A percentile compares a stretch with the other conserved stretches of the same genome.
phyloP scores from a whole-genome alignment of 2,888 invertebrate genomes.

The Torymus tubicola region DNA sequence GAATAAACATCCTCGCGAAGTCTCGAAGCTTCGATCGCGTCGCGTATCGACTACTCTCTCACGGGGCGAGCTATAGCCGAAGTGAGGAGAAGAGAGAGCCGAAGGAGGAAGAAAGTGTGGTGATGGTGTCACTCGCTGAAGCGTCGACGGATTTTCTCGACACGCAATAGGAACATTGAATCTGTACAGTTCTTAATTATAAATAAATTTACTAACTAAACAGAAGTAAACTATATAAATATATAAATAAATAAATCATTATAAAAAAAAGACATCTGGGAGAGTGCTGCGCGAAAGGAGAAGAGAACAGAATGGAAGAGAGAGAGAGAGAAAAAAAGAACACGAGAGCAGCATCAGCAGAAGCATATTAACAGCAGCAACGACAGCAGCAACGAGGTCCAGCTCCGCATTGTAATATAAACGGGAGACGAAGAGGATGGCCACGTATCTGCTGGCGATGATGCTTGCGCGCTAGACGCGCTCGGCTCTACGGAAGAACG shows the following conservation, averaged over 20 bases:
- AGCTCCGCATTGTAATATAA: slow-evolving; percentile 62
- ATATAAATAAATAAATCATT: slow-evolving; percentile 66
- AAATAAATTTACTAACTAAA: slow-evolving; percentile 75
- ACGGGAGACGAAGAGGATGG: slow-evolving; percentile 25
- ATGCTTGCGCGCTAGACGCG: too few relatives aligned
- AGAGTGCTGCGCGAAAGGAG: too few relatives aligned
- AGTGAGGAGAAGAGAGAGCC: slow-evolving; percentile 8
- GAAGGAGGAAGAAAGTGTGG: slow-evolving; percentile 35
- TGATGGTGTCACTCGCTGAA: slow-evolving; percentile 47
- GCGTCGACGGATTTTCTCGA: slow-evolving; percentile 72
- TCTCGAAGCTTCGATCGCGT: slow-evolving; percentile 38
- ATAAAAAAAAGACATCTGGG: slow-evolving; percentile 55
- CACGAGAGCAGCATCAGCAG: slow-evolving; percentile 29
- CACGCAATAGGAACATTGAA: slow-evolving; percentile 75
- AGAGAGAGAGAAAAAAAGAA: too few relatives aligned
- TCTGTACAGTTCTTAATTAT: slow-evolving; percentile 77
- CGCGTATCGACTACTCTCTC: slow-evolving; percentile 45
- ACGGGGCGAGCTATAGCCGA: slow-evolving; percentile 4
- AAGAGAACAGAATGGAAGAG: not conserved
- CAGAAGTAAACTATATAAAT: slow-evolving; percentile 69
- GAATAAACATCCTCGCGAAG: not conserved
- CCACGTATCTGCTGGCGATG: too few relatives aligned
- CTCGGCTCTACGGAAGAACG: slow-evolving; percentile 36
- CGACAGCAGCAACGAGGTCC: slow-evolving; percentile 12
- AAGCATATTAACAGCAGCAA: too few relatives aligned